phyloP scores from a whole-genome alignment of 2,113 vertebrate genomes.

The Lagenorhynchus albirostris region DNA sequence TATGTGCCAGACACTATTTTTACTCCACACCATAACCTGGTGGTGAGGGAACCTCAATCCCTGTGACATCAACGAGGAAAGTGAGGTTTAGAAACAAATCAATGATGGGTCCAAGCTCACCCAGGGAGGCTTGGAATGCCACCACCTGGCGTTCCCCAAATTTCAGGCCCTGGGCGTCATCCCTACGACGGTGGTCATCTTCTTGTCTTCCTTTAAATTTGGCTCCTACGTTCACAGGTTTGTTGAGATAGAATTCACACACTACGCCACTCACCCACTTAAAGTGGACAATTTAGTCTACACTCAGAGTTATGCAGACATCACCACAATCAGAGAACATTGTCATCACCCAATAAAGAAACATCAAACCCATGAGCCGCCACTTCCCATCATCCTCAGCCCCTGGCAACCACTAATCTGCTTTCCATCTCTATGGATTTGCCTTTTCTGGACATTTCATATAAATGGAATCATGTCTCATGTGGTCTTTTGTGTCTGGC shows the following conservation, averaged over 20 bases:
- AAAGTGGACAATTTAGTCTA: background rate
- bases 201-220: background rate
- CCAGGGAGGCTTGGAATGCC: too few relatives aligned
- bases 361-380: too few relatives aligned
- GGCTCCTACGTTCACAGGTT: background rate
- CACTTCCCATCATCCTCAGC: too few relatives aligned
- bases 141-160: background rate
- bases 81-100: background rate
- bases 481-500: too few relatives aligned
- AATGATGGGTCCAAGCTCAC: background rate
- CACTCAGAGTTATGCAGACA: background rate
- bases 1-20: too few relatives aligned
- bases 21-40: background rate
- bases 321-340: background rate
- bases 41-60: too few relatives aligned
- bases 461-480: too few relatives aligned
- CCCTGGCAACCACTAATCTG: background rate
- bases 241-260: background rate
- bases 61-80: background rate
- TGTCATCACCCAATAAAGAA: background rate
- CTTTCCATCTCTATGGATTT: background rate
- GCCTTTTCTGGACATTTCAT: too few relatives aligned
- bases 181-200: background rate
- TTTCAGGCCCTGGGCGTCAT: too few relatives aligned
- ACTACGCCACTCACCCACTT: background rate